Conservation (phyloP, 1,140 invertebrate species). For the Drosophila miranda region DNA sequence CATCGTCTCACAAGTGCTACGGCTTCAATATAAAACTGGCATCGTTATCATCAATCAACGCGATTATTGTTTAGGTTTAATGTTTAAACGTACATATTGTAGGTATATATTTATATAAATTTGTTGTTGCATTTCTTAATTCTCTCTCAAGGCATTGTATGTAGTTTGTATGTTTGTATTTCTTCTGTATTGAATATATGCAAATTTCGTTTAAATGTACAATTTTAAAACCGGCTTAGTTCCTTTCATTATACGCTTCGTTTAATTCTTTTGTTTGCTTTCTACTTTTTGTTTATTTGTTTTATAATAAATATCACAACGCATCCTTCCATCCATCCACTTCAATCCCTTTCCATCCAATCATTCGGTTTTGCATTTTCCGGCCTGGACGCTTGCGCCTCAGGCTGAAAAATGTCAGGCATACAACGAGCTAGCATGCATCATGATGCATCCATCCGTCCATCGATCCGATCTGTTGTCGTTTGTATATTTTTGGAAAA, state of each 20-base stretch:
- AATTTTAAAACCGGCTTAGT: constrained; percentile 80
- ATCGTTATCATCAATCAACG: constrained; percentile 25
- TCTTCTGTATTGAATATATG: constrained; percentile 22
- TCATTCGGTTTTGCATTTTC: constrained; percentile 4
- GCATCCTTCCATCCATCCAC: constrained; percentile 55
- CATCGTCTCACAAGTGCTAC: constrained; percentile 48
- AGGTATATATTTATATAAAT: constrained; percentile 50
- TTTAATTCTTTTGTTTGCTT: constrained; percentile 36
- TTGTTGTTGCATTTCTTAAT: constrained; percentile 67
- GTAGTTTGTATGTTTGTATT: constrained; percentile 47
- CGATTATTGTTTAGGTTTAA: constrained; percentile 41
- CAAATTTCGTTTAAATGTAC: constrained; percentile 67
- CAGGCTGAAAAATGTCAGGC: constrained; percentile 39
- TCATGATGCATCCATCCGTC: constrained; percentile 17
- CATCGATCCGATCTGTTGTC: constrained; percentile 27
- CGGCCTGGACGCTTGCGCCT: too few relatives aligned
- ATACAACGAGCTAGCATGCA: constrained; percentile 35
- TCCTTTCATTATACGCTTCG: constrained; percentile 71
- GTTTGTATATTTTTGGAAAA: constrained; percentile 73
- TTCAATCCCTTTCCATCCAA: constrained; percentile 36
- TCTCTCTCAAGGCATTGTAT: constrained; percentile 71
- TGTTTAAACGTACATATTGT: constrained; percentile 45
- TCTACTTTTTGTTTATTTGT: constrained; percentile 41
- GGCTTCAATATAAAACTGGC: constrained; percentile 53
- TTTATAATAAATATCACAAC: constrained; percentile 82